Percentiles rank a stretch among this genome's conserved stretches.
Conservation (phyloP, 2,888 invertebrate genomes). For the Epicampocera succincta region DNA sequence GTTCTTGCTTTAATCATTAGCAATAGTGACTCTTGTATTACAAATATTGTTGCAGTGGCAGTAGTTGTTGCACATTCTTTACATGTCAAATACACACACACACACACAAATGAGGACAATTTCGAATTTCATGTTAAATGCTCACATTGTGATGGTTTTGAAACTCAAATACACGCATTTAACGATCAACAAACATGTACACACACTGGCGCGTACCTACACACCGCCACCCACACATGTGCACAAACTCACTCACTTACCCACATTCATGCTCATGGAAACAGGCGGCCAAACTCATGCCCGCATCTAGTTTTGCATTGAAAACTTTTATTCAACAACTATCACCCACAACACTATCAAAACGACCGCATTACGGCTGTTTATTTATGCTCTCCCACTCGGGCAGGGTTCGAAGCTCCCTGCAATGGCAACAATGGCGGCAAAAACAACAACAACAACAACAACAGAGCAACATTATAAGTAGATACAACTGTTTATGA, state of each 20-base stretch:
- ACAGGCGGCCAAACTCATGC: not conserved
- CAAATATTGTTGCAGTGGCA: constrained; percentile 39
- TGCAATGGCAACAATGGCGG: constrained; percentile 12
- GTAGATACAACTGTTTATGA: constrained; percentile 56
- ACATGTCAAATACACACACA: constrained; percentile 51
- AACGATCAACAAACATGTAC: constrained; percentile 18
- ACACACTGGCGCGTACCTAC: not conserved
- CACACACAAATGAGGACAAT: constrained; percentile 61
- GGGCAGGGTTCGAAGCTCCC: not conserved
- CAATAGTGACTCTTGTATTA: constrained; percentile 46
- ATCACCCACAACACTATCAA: not conserved
- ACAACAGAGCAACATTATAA: constrained; percentile 29
- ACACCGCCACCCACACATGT: constrained; percentile 23
- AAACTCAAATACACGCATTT: constrained; percentile 27
- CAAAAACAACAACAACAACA: constrained; percentile 11
- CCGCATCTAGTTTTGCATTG: constrained; percentile 17
- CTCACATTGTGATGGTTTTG: constrained; percentile 58
- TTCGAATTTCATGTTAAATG: constrained; percentile 63
- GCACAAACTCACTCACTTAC: not conserved
- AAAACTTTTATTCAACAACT: constrained; percentile 33
- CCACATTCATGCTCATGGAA: not conserved
- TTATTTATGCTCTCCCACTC: not conserved
- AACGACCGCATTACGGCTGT: not conserved
- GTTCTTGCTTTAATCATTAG: constrained; percentile 39
- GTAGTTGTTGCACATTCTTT: constrained; percentile 34